Conservation (phyloP, 1,140 invertebrate species). For the Lordiphosa stackelbergi region DNA sequence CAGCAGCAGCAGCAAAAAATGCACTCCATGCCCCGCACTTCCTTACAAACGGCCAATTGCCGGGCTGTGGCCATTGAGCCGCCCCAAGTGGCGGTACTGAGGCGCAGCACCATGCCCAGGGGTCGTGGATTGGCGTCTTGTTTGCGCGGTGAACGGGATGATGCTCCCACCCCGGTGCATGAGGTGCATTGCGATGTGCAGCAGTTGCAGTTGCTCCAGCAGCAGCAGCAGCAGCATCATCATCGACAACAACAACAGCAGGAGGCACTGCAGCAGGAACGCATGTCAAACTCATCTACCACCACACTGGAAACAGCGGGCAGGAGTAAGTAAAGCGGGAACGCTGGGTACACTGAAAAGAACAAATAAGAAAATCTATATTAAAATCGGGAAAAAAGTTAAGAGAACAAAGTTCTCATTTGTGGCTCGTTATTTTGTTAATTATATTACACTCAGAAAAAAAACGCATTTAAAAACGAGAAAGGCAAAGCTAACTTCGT, state of each 20-base stretch:
- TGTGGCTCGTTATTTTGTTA: too few relatives aligned
- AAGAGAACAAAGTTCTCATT: too few relatives aligned
- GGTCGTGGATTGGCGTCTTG: slow-evolving; percentile 72
- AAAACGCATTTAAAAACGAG: too few relatives aligned
- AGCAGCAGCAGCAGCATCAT: slow-evolving; percentile 39
- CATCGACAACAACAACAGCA: slow-evolving; percentile 21
- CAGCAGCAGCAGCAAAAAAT: slow-evolving; percentile 43
- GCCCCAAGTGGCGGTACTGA: slow-evolving; percentile 29
- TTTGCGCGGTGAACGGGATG: slow-evolving; percentile 73
- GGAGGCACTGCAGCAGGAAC: slow-evolving; percentile 21
- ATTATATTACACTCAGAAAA: too few relatives aligned
- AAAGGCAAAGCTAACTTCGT: too few relatives aligned
- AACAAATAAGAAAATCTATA: too few relatives aligned
- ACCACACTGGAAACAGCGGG: slow-evolving; percentile 45
- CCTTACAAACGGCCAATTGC: slow-evolving; percentile 6
- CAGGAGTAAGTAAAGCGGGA: slow-evolving; percentile 46
- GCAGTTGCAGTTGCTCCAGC: slow-evolving; percentile 49
- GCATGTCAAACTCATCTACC: slow-evolving; percentile 5
- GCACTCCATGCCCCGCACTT: slow-evolving; percentile 58
- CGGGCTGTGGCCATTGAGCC: slow-evolving; percentile 32
- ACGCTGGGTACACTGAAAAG: too few relatives aligned
- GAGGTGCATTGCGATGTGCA: slow-evolving; percentile 65
- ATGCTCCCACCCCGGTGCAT: slow-evolving; percentile 59
- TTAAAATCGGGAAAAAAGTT: too few relatives aligned
- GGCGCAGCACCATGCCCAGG: slow-evolving; percentile 65